These are phyloP conservation scores for Pogonomyrmex californicus DNA, from an alignment of 1,140 invertebrate genomes.

Conservation along the genomic window DNA sequence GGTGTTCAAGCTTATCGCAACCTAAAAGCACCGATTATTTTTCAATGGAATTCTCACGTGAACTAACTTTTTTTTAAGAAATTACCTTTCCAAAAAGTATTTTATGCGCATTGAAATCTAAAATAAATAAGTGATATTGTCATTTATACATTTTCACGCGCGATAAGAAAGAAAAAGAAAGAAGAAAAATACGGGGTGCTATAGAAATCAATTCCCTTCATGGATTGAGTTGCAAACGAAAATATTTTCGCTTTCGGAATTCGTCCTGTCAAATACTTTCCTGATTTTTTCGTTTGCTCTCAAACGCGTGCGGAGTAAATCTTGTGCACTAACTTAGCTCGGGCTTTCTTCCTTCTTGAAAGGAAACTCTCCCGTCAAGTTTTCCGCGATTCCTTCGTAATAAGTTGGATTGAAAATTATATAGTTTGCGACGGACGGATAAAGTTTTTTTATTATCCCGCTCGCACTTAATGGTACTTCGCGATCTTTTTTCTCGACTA, in stretches of 20 bases:
- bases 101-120: background rate
- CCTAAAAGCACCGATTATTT: background rate
- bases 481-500: slow-evolving; percentile 16
- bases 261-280: slow-evolving; percentile 35
- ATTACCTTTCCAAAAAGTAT: background rate
- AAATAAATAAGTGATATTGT: background rate
- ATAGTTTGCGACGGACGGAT: slow-evolving; percentile 47
- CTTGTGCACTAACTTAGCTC: slow-evolving; percentile 32
- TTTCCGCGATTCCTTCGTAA: slow-evolving; percentile 51
- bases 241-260: slow-evolving; percentile 47
- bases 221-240: slow-evolving; percentile 10
- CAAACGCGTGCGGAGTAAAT: slow-evolving; percentile 53
- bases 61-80: background rate
- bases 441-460: slow-evolving; percentile 54
- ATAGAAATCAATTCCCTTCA: slow-evolving; percentile 11
- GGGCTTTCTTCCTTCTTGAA: slow-evolving; percentile 21
- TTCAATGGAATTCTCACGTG: background rate
- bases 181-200: background rate
- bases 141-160: background rate
- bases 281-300: slow-evolving; percentile 37
- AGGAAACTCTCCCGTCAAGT: slow-evolving; percentile 47
- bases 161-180: background rate
- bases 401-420: slow-evolving; percentile 64
- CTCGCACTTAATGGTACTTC: slow-evolving; percentile 54
- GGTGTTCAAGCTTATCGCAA: background rate